Evolutionary conservation across 2,797 vertebrate genomes (phyloP).

Genomic region (Emydoidea blandingii): DNA sequence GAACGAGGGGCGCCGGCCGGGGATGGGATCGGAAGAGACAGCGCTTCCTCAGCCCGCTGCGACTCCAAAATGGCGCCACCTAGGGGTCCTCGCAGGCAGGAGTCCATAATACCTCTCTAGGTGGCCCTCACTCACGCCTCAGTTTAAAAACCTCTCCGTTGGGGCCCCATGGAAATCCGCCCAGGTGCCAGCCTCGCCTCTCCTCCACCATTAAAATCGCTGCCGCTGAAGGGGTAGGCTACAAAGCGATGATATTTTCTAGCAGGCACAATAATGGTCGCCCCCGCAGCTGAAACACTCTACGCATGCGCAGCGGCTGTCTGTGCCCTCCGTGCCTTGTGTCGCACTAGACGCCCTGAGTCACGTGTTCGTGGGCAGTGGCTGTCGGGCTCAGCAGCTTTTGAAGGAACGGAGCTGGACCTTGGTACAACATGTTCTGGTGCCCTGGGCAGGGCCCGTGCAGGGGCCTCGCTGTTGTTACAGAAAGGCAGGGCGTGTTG

Average conservation of each 20-base stretch:
- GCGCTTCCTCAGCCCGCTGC: not conserved
- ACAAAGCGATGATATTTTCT: not conserved
- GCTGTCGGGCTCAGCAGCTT: too few species aligned
- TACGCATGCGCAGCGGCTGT: not conserved
- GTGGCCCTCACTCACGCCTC: not conserved
- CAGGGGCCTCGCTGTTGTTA: too few species aligned
- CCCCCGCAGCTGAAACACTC: too few species aligned
- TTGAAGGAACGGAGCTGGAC: too few species aligned
- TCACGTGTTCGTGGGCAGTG: fast-evolving
- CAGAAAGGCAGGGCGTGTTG: too few species aligned
- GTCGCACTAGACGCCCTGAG: fast-evolving
- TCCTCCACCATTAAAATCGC: not conserved
- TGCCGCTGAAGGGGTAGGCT: not conserved
- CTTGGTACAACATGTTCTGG: too few species aligned
- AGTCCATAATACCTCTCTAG: constrained; percentile 26
- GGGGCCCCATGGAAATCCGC: not conserved
- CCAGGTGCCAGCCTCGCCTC: not conserved
- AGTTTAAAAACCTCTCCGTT: not conserved
- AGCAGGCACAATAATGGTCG: not conserved
- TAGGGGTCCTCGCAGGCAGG: constrained; percentile 36
- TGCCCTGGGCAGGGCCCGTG: too few species aligned
- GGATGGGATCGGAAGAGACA: fast-evolving
- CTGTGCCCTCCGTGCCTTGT: too few species aligned
- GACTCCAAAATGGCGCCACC: constrained; percentile 78
- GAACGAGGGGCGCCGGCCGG: fast-evolving